Base-by-base conservation (phyloP, 2,113 vertebrate species). In the Zapornia atra region DNA sequence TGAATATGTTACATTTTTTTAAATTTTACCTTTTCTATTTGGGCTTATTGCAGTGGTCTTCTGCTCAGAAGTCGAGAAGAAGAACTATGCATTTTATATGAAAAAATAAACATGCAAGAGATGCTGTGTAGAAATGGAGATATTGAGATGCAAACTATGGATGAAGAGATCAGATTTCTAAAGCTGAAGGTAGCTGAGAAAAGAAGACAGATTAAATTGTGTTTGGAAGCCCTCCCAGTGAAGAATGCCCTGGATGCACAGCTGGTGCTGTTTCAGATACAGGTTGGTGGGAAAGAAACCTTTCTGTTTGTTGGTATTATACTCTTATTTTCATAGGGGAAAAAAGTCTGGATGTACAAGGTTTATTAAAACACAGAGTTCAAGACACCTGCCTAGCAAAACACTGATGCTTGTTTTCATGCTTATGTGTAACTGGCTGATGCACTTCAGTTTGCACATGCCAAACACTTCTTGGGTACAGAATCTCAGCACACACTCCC, bases 1-100 rank as follows among this genome's bases (percentile, higher is more conserved):
- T 75, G 29, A 88, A 40, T 46, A 59, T 10, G 6, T 64, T 1
- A 14, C 19, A 1, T 5, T 11, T 48, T 87, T 42, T 20, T 1
- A 2, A 11, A 16, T 31, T 10, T 64, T 12, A 18, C 56, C 9
- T 82, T 82, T 79, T 71, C 3, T 56, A 73, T 88, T 91, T 77
- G 88, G 33, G 26, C 56, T 95, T 88, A 33, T 96, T 88, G 10
- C 84, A 99, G 99, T 38, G 98, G 98, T 12, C 97, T 99, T 82
- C 98, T 99, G 87, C 98, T 99, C 85, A 98, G 98, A 94, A 98
- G 99, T 76, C 97, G 98, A 33, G 99, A 99, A 89, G 98, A 99
- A 91, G 99, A 99, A 97, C 80, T 99, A 29, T 98, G 98, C 60
- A 96, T 98, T 96, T 98, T 98, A 94, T 97, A 98, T 57, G 98